Conservation (phyloP, 2,113 vertebrate species). For the Numenius arquata region DNA sequence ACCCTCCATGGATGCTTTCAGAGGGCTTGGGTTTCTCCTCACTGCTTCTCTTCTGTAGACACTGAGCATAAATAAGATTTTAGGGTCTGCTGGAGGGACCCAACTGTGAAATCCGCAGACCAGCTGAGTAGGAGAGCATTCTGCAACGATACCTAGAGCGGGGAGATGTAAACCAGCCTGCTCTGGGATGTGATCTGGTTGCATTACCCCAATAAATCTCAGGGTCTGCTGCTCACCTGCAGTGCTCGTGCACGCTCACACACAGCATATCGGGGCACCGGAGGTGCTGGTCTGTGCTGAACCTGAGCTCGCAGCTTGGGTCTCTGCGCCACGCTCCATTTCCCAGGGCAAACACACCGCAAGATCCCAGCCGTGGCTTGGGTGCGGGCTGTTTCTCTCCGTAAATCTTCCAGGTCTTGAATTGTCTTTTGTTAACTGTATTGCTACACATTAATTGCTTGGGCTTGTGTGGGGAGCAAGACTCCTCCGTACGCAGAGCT, state of each 20-base stretch:
- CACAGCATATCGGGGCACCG: rapidly evolving
- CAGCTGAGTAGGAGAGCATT: background rate
- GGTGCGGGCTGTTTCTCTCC: background rate
- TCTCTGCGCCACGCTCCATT: background rate
- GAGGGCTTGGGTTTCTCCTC: background rate
- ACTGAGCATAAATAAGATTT: background rate
- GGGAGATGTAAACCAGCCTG: background rate
- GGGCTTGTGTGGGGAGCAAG: background rate
- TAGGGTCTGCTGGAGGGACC: background rate
- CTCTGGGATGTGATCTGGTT: background rate
- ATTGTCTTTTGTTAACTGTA: background rate
- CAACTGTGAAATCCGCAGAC: background rate
- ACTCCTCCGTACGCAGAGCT: background rate
- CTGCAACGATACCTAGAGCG: background rate
- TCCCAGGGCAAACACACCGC: background rate
- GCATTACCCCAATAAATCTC: background rate
- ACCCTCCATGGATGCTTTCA: background rate
- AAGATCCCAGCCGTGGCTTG: background rate
- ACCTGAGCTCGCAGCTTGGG: background rate
- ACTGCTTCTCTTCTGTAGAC: background rate
- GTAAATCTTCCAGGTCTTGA: background rate
- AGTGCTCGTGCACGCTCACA: background rate
- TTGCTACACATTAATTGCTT: background rate
- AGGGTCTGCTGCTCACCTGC: background rate
- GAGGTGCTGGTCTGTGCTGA: background rate